Conservation (phyloP, 2,797 vertebrate species). For the Neoniphon sammara region DNA sequence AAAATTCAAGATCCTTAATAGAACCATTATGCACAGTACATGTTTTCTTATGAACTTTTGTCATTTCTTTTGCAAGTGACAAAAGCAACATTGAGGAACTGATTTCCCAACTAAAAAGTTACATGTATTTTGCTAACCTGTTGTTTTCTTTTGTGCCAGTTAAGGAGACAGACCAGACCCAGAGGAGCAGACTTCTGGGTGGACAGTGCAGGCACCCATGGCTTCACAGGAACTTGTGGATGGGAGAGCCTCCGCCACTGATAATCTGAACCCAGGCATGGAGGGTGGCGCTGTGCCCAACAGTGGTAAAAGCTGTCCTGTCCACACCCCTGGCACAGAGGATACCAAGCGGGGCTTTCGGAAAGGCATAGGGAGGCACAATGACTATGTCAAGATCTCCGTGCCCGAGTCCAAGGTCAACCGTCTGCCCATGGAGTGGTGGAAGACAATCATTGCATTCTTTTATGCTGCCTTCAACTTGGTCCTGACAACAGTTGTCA, state of each 20-base stretch:
- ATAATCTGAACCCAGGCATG: slow-evolving; percentile 83
- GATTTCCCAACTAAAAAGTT: slow-evolving; percentile 11
- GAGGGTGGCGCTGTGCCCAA: slow-evolving; percentile 78
- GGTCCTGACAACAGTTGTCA: slow-evolving; percentile 95
- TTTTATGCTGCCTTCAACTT: slow-evolving; percentile 94
- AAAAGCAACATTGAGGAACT: background rate
- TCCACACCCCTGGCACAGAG: slow-evolving; percentile 79
- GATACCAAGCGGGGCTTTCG: slow-evolving; percentile 86
- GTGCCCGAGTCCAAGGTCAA: slow-evolving; percentile 88
- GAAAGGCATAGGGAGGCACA: slow-evolving; percentile 89
- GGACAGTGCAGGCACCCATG: slow-evolving; percentile 71
- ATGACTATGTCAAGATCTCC: slow-evolving; percentile 95
- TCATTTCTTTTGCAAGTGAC: background rate
- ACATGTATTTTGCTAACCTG: too few species aligned
- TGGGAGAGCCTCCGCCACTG: slow-evolving; percentile 83
- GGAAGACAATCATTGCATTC: slow-evolving; percentile 94
- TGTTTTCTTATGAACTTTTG: slow-evolving; percentile 1
- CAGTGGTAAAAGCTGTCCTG: slow-evolving; percentile 79
- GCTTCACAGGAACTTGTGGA: slow-evolving; percentile 74
- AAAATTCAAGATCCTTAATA: slow-evolving; percentile 6
- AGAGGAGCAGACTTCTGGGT: slow-evolving; percentile 60
- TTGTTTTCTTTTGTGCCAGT: slow-evolving; percentile 48
- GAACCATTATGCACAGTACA: background rate
- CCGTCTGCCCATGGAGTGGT: slow-evolving; percentile 94
- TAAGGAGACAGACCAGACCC: slow-evolving; percentile 35